Conservation (phyloP, 2,888 invertebrate species). For the Plebejus anna region DNA sequence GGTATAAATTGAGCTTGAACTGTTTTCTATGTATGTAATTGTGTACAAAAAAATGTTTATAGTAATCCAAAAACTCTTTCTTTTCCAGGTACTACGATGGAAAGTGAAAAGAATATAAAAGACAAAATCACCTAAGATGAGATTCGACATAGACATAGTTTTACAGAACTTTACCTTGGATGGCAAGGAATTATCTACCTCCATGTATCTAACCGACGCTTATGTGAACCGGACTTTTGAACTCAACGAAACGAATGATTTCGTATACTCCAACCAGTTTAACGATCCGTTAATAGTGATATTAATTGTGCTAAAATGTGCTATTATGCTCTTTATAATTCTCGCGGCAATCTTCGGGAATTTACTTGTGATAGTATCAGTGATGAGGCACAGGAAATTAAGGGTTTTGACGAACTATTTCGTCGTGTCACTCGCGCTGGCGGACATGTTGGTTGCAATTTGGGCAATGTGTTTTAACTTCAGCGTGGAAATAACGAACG, state of each 20-base stretch:
- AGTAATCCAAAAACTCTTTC: background rate
- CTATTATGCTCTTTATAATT: constrained; percentile 93
- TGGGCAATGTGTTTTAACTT: constrained; percentile 97
- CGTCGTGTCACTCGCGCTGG: constrained; percentile 95
- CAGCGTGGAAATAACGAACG: constrained; percentile 90
- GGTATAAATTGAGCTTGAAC: background rate
- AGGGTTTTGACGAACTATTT: constrained; percentile 96
- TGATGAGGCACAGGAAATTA: constrained; percentile 82
- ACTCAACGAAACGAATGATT: constrained; percentile 58
- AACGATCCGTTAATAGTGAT: constrained; percentile 78
- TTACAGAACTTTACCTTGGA: constrained; percentile 57
- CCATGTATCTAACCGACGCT: constrained; percentile 70
- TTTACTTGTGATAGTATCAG: constrained; percentile 92
- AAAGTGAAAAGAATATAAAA: background rate
- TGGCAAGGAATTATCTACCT: constrained; percentile 61
- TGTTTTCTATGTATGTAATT: background rate
- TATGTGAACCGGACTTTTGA: constrained; percentile 60
- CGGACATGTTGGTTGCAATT: constrained; percentile 96
- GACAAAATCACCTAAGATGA: constrained; percentile 16
- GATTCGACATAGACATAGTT: background rate
- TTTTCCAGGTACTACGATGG: constrained; percentile 14
- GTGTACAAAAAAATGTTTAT: background rate
- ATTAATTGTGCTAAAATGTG: constrained; percentile 83
- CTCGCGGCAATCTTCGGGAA: constrained; percentile 94
- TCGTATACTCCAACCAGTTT: constrained; percentile 63